Conservation (phyloP, 2,113 vertebrate genomes). For the Delphinapterus leucas region DNA sequence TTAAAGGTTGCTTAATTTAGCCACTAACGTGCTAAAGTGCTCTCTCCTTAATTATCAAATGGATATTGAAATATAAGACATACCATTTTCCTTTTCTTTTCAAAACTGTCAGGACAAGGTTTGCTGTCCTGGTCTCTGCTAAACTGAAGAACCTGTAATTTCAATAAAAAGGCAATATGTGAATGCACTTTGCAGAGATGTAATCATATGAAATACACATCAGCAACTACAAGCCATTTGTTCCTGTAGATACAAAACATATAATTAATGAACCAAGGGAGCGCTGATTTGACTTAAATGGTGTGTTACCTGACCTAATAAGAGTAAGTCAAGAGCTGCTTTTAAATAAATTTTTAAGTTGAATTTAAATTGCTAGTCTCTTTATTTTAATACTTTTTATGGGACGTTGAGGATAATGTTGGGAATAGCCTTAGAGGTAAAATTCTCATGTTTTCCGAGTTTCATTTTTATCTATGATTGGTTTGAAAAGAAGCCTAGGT, state of each 20-base stretch:
- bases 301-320: background rate
- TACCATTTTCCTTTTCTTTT: slow-evolving; percentile 73
- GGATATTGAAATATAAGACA: background rate
- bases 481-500: background rate
- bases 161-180: background rate
- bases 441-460: background rate
- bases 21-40: background rate
- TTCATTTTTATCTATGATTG: background rate
- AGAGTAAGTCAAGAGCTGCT: background rate
- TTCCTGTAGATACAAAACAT: background rate
- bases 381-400: background rate
- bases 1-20: background rate
- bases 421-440: background rate
- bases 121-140: background rate
- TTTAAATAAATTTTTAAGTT: background rate
- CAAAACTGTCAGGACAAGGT: slow-evolving; percentile 11
- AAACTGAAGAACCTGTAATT: slow-evolving; percentile 61
- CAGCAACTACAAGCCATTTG: background rate
- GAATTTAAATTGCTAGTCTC: background rate
- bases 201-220: background rate
- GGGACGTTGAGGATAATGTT: background rate
- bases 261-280: background rate
- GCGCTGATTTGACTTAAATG: background rate
- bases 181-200: background rate
- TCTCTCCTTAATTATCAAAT: background rate